Conservation (phyloP, 2,797 vertebrate genomes). For the Diglossa cyanea region DNA sequence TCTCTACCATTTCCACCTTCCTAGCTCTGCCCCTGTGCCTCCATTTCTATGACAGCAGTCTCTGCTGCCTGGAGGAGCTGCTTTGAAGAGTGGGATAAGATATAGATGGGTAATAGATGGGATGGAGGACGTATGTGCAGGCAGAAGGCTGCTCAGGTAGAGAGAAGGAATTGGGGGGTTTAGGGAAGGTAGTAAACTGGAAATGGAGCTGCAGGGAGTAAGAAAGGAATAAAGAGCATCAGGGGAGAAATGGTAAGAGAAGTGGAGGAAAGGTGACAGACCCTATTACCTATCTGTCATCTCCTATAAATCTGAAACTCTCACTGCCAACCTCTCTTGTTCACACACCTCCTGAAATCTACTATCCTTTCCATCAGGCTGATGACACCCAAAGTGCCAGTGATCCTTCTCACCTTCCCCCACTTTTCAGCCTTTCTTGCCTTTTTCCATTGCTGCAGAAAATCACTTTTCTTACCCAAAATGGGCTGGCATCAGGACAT, state of each 20-base stretch:
- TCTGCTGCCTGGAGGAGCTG: neutral
- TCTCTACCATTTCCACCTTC: neutral
- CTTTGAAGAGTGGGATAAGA: neutral
- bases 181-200: neutral
- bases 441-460: neutral
- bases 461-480: neutral
- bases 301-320: neutral
- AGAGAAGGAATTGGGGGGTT: neutral
- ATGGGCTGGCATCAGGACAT: neutral
- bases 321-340: neutral
- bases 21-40: neutral
- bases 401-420: neutral
- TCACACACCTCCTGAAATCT: neutral
- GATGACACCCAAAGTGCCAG: neutral
- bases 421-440: neutral
- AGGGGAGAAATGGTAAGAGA: neutral
- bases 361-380: neutral
- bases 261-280: neutral
- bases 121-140: accelerated
- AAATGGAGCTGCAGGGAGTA: neutral
- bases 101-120: neutral
- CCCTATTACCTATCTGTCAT: neutral
- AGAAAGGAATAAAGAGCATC: neutral
- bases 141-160: neutral
- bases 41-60: neutral